Percentiles rank a stretch among this genome's conserved stretches.
Conservation (phyloP, 2,888 invertebrate genomes). For the Drosophila subsilvestris region DNA sequence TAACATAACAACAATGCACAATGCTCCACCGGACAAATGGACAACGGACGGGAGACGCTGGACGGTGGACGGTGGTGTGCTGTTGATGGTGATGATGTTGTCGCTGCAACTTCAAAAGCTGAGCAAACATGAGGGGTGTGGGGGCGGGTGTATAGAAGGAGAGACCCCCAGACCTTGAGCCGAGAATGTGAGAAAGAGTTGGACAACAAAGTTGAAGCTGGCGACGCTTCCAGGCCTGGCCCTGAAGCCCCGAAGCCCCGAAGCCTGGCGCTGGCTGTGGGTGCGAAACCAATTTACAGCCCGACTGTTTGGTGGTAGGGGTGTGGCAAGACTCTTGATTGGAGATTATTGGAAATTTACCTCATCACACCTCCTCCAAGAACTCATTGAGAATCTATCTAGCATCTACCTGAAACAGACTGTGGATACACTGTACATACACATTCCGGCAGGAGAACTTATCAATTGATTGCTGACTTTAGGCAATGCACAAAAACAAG, state of each 20-base stretch:
- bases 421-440: too few relatives aligned
- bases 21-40: slow-evolving; percentile 54
- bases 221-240: slow-evolving; percentile 6
- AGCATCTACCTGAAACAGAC: slow-evolving; percentile 9
- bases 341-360: slow-evolving; percentile 42
- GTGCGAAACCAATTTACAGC: slow-evolving; percentile 46
- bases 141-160: slow-evolving; percentile 7
- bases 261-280: slow-evolving; percentile 37
- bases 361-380: slow-evolving; percentile 37
- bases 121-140: slow-evolving; percentile 56
- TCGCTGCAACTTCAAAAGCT: slow-evolving; percentile 78
- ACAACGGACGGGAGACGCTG: slow-evolving; percentile 48
- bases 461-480: slow-evolving; percentile 3
- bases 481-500: too few relatives aligned
- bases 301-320: slow-evolving; percentile 4
- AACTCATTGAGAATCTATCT: slow-evolving; percentile 21
- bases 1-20: slow-evolving; percentile 73
- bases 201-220: slow-evolving; percentile 27
- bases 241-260: not conserved
- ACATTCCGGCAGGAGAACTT: not conserved
- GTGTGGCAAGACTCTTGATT: slow-evolving; percentile 11
- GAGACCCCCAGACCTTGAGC: slow-evolving; percentile 6
- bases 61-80: slow-evolving; percentile 45
- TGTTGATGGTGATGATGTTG: slow-evolving; percentile 67
- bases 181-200: slow-evolving; percentile 48